Evolutionary conservation across 2,888 invertebrate species (phyloP).

Genomic region (Eupeodes luniger): DNA sequence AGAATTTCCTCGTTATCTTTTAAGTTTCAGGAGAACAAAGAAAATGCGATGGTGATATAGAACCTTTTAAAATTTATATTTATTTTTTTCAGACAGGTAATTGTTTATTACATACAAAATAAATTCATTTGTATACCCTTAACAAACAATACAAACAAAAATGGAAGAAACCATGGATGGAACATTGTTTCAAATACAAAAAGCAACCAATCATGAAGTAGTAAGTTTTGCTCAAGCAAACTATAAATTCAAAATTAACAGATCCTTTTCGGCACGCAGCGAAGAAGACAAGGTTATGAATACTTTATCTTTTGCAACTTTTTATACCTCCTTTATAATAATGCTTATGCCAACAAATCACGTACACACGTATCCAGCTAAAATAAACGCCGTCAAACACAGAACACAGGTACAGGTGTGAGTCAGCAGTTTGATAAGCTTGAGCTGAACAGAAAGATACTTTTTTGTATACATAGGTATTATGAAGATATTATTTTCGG

Average conservation of each 20-base stretch:
- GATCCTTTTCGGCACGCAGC: neutral
- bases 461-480: neutral
- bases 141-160: too few relatives aligned
- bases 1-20: too few relatives aligned
- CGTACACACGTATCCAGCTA: too few relatives aligned
- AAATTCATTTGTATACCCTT: too few relatives aligned
- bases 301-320: neutral
- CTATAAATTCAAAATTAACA: constrained; percentile 3
- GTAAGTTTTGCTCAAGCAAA: neutral
- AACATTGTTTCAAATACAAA: neutral
- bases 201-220: neutral
- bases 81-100: too few relatives aligned
- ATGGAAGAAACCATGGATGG: neutral
- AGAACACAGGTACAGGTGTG: neutral
- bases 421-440: neutral
- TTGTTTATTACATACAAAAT: too few relatives aligned
- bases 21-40: too few relatives aligned
- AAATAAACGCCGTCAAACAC: neutral
- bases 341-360: neutral
- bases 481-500: neutral
- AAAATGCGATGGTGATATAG: too few relatives aligned
- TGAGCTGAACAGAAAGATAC: neutral
- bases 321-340: neutral
- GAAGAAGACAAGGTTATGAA: neutral
- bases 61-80: too few relatives aligned